Base-by-base conservation (phyloP, 2,888 invertebrate genomes). In the Andrena camellia region DNA sequence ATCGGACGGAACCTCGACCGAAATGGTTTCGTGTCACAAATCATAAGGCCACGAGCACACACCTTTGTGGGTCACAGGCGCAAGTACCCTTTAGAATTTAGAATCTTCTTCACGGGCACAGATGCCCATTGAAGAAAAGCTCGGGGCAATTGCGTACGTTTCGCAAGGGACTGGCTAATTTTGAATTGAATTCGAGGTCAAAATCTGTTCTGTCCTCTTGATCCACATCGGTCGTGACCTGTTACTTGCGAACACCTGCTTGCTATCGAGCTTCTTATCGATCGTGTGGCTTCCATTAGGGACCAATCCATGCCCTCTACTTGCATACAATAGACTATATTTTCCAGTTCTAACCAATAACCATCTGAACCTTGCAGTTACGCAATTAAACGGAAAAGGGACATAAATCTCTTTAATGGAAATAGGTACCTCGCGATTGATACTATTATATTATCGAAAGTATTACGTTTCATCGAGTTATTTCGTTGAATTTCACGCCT, bases 161-260 rank as follows among this genome's bases (percentile, higher is more conserved):
- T 91, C 87, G 89, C 87, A 91, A 92, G 88, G 69, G 74, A 64
- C 72, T 57, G 26, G 82, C 87, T 89, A 90, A 88, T 83, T 91
- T 91, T 93, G 92, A 90, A 81, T 63, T 69, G 52, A 78, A 88
- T 90, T 89, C 90, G 90, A 90, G 91, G 90, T 90, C 89, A 89
- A 91, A 91, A 92, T 90, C 88, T 87, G 87, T 73, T 78, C 77
- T 78, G 79, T 74, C 83, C 89, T 86, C 89, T 67, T 91, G 89
- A 90, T 91, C 91, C 81, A 90, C 87, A 91, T 91, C 83, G 89
- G 77, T 88, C 84, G 78, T 83, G 78, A 84, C 68, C 79, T 72
- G 50, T 66, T 59, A 66, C 20, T 64, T 23, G 23, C 31, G 42
- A 76, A 78, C 78, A 85, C 76, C 71, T 85, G 75, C 66, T 66